These are phyloP conservation scores for Silurus meridionalis DNA, from an alignment of 2,113 vertebrate species.

Conservation along the genomic window DNA sequence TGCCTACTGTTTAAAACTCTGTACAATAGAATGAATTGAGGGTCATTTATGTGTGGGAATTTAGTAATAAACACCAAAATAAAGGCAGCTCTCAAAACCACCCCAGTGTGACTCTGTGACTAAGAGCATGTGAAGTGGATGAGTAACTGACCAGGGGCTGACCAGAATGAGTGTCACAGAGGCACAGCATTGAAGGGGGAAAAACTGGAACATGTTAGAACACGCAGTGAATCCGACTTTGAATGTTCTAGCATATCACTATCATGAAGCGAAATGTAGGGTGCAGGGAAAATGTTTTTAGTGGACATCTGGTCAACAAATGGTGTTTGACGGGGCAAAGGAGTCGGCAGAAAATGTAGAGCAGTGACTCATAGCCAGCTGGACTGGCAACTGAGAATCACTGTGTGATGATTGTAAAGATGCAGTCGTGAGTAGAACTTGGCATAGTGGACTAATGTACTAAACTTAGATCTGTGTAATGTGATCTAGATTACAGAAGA, in stretches of 20 bases:
- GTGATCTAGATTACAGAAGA: constrained; percentile 9
- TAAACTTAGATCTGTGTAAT: constrained; percentile 24
- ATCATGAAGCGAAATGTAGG: constrained; percentile 1
- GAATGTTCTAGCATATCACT: not conserved
- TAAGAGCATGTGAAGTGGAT: constrained; percentile 13
- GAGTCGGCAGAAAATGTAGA: constrained; percentile 21
- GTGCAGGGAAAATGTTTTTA: not conserved
- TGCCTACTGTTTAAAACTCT: not conserved
- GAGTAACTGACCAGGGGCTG: constrained; percentile 13
- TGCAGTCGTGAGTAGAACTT: constrained; percentile 6
- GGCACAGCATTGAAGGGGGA: not conserved
- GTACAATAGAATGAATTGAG: not conserved
- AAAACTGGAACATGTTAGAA: constrained; percentile 4
- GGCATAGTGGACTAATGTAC: not conserved
- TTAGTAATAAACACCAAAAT: constrained; percentile 10
- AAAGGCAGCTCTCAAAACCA: constrained; percentile 10
- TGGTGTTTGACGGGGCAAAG: constrained; percentile 2
- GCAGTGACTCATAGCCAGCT: constrained; percentile 48
- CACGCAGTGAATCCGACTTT: not conserved
- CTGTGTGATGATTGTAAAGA: not conserved
- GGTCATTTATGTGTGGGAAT: not conserved
- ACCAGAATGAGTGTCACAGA: not conserved
- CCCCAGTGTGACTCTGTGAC: constrained; percentile 15
- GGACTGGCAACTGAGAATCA: constrained; percentile 42
- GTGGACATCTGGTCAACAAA: constrained; percentile 38